phyloP scores from a whole-genome alignment of 2,113 vertebrate genomes.

The Phalacrocorax carbo region DNA sequence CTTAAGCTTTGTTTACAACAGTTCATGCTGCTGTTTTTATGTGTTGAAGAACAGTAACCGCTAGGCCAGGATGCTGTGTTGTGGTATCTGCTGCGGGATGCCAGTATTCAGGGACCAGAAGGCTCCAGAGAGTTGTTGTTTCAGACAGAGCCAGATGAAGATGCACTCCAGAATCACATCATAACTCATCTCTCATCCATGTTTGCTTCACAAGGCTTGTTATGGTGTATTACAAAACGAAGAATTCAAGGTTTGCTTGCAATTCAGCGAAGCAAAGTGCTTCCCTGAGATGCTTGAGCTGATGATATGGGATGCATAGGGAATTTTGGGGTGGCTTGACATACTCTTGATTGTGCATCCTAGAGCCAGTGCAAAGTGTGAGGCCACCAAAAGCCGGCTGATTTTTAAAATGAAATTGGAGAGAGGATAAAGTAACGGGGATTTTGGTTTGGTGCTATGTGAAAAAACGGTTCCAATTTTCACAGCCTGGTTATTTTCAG shows the following conservation, averaged over 20 bases:
- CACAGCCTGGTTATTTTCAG: conserved; percentile 7
- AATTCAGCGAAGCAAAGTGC: not conserved
- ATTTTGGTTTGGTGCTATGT: not conserved
- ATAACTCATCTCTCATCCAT: not conserved
- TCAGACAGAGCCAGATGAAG: not conserved
- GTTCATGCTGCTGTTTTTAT: not conserved
- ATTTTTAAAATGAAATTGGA: not conserved
- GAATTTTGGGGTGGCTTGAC: not conserved
- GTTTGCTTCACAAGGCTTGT: not conserved
- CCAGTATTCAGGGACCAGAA: not conserved
- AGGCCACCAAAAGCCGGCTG: not conserved
- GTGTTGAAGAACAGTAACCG: not conserved
- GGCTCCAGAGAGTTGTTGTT: not conserved
- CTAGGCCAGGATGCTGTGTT: not conserved
- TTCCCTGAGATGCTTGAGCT: not conserved
- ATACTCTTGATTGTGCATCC: not conserved
- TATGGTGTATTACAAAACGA: not conserved
- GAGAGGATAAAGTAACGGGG: not conserved
- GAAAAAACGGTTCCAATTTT: not conserved
- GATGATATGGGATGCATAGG: accelerated
- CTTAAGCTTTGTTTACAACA: not conserved
- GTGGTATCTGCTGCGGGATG: not conserved
- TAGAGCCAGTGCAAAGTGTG: not conserved
- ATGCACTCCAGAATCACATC: not conserved
- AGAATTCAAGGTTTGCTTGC: not conserved